Evolutionary conservation across 2,888 invertebrate genomes (phyloP), one percentile per base, ranked within the genome.

Genomic region (Pseudolycoriella hygida): DNA sequence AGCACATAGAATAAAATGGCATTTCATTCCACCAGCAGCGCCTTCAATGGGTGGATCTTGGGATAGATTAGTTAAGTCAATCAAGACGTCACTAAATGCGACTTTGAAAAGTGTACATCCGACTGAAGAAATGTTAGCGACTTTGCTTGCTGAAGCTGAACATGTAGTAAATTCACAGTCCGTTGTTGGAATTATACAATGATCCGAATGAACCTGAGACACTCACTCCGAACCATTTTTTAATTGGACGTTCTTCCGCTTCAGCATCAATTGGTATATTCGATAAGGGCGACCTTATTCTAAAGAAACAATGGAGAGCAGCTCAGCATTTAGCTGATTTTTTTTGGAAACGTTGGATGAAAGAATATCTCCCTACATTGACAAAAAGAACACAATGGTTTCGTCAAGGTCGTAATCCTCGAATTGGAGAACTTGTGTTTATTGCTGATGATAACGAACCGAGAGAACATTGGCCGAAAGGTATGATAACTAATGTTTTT

Each of bases 171-270:
- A n/a, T n/a, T 31, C 31, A 3, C 32, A 3, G 44, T 10, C 44
- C 44, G 8, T 12, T 44, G 8, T 32, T 34, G 3, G 20, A 39
- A 5, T 2, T 44, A 2, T 44, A 48, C 12, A 18, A 47, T 17
- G 46, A 45, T 1, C 20, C 49, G 47, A 40, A 47, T 43, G 38
- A 51, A 47, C 46, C 46, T 4, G 50, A 53, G 46, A 50, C 52
- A 1, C 40, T 55, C 31, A 55, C 56, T 10, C 53, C 53, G 3
- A 56, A 56, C 38, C 53, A 56, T 47, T 49, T 56, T 32, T 45
- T 56, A 31, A 31, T 51, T 40, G 48, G 50, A 12, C 48, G 47
- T 17, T 50, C 52, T 14, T 50, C 44, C 37, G 47, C 50, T 8
- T 44, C 45, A 45, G 50, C 49, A 47, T 49, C 48, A 12, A 32